Evolutionary conservation across 2,797 vertebrate genomes (phyloP).

Genomic region (Falco cherrug): DNA sequence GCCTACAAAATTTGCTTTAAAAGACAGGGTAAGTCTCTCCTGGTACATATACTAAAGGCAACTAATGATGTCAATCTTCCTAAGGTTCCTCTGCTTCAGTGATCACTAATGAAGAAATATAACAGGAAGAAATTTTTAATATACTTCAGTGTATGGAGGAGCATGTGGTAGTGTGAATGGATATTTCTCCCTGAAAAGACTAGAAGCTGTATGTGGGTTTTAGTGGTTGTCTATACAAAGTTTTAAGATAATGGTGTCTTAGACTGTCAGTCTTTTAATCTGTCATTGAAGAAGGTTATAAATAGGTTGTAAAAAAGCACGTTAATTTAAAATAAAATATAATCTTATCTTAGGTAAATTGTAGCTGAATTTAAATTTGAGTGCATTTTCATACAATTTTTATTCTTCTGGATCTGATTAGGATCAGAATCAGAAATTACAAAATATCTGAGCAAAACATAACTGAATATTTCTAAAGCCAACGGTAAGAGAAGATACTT

Average conservation of each 20-base stretch:
- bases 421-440: background rate
- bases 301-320: background rate
- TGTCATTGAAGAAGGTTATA: background rate
- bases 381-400: background rate
- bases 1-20: background rate
- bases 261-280: background rate
- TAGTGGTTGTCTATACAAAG: background rate
- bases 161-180: background rate
- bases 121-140: background rate
- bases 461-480: background rate
- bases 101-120: background rate
- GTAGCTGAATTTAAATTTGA: background rate
- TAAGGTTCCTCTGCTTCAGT: conserved; percentile 3
- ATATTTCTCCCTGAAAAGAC: background rate
- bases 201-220: background rate
- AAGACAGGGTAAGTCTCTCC: background rate
- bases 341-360: background rate
- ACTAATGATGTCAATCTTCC: background rate
- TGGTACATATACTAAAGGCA: background rate
- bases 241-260: background rate
- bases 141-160: background rate
- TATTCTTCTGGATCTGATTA: background rate
- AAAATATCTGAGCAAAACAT: background rate
- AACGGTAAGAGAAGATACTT: background rate
- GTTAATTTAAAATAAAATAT: background rate